These are phyloP conservation scores for Eulacestoma nigropectus DNA, from an alignment of 2,113 vertebrate genomes.

Conservation along the genomic window DNA sequence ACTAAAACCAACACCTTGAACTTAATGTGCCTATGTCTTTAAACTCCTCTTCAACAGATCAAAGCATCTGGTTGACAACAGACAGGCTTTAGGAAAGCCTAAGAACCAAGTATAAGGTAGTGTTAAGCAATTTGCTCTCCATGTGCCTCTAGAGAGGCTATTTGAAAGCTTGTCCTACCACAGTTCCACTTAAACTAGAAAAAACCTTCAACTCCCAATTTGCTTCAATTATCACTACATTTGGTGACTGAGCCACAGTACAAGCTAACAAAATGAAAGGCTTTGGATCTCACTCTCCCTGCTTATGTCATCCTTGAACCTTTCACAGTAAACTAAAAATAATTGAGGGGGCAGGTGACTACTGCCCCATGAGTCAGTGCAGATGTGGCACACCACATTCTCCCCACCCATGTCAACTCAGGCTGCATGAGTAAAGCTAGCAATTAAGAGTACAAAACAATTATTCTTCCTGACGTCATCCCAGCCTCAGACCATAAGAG, in stretches of 20 bases:
- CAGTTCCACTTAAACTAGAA: not conserved
- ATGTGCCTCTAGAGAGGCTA: not conserved
- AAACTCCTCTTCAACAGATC: not conserved
- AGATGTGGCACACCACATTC: not conserved
- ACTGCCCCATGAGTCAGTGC: not conserved
- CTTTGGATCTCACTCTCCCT: not conserved
- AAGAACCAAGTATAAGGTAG: not conserved
- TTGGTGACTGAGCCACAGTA: not conserved
- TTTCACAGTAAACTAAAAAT: not conserved
- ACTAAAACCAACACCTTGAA: not conserved
- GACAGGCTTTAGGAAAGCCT: not conserved
- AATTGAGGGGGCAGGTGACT: not conserved
- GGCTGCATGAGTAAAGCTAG: not conserved
- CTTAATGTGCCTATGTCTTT: not conserved
- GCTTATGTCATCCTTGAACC: not conserved
- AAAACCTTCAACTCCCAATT: not conserved
- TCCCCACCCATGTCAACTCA: not conserved
- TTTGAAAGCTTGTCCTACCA: not conserved
- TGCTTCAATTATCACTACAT: not conserved
- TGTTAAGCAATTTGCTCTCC: not conserved
- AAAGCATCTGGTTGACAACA: not conserved
- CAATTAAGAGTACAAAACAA: constrained; percentile 34
- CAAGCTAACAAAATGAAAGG: not conserved
- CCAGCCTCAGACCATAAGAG: not conserved
- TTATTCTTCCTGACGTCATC: constrained; percentile 36